Evolutionary conservation across 1,140 invertebrate genomes (phyloP).

Genomic region (Drosophila eugracilis): DNA sequence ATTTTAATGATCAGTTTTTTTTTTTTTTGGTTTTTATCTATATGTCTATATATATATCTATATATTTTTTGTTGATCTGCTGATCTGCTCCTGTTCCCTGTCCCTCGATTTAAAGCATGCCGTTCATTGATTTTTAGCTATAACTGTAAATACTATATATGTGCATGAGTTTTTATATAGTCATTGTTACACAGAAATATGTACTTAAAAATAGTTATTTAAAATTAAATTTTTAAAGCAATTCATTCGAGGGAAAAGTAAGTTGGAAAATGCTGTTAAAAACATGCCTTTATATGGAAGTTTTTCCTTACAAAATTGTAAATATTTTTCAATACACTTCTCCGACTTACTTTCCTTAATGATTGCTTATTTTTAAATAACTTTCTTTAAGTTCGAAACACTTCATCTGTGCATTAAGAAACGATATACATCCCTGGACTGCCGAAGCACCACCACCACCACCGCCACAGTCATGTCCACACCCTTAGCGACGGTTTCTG

Average conservation of each 20-base stretch:
- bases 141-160: slow-evolving; percentile 26
- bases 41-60: no score
- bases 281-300: background rate
- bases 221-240: background rate
- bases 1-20: slow-evolving; percentile 32
- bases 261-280: background rate
- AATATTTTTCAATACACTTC: background rate
- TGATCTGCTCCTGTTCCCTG: slow-evolving; percentile 44
- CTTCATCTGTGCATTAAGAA: background rate
- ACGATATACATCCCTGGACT: slow-evolving; percentile 3
- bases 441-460: slow-evolving; percentile 34
- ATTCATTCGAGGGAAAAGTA: background rate
- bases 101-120: slow-evolving; percentile 31
- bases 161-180: slow-evolving; percentile 26
- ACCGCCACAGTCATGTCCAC: slow-evolving; percentile 56
- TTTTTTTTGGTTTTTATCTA: slow-evolving; percentile 13
- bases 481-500: slow-evolving; percentile 23
- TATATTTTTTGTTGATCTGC: slow-evolving; percentile 30
- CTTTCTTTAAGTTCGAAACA: background rate
- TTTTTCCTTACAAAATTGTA: background rate
- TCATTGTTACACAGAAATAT: background rate
- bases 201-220: background rate
- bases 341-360: no score
- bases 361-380: background rate
- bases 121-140: slow-evolving; percentile 15